A percentile compares a stretch with the other conserved stretches of the same genome.
Evolutionary conservation across 2,797 vertebrate species (phyloP).

Genomic region (Enteromius thamalakanensis): DNA sequence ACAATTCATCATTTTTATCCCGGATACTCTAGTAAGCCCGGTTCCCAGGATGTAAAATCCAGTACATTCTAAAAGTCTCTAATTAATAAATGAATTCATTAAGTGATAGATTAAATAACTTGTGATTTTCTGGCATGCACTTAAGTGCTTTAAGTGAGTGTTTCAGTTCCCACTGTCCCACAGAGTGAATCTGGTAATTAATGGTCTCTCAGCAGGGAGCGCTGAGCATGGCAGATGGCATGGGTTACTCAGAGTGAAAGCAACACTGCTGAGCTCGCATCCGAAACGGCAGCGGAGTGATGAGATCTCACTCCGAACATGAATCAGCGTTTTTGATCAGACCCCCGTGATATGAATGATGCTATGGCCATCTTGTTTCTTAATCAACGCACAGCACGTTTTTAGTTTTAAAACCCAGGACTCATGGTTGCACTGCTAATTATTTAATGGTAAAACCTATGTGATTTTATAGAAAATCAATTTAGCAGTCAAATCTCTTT

Average conservation of each 20-base stretch:
- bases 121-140: constrained; percentile 60
- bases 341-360: constrained; percentile 27
- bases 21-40: background rate
- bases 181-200: constrained; percentile 66
- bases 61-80: constrained; percentile 34
- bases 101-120: constrained; percentile 59
- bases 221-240: constrained; percentile 64
- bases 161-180: constrained; percentile 63
- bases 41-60: constrained; percentile 9
- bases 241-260: constrained; percentile 63
- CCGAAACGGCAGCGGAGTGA: constrained; percentile 47
- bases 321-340: constrained; percentile 50
- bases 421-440: background rate
- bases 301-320: constrained; percentile 51
- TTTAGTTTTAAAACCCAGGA: background rate
- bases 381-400: background rate
- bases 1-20: background rate
- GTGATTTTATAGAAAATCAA: background rate
- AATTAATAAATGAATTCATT: constrained; percentile 58
- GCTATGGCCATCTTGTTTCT: constrained; percentile 15
- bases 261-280: constrained; percentile 56
- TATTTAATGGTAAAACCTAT: background rate
- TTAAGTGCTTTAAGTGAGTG: constrained; percentile 65
- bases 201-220: constrained; percentile 64
- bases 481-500: background rate